Base-by-base conservation (phyloP, 2,113 vertebrate species). In the Camarhynchus parvulus region DNA sequence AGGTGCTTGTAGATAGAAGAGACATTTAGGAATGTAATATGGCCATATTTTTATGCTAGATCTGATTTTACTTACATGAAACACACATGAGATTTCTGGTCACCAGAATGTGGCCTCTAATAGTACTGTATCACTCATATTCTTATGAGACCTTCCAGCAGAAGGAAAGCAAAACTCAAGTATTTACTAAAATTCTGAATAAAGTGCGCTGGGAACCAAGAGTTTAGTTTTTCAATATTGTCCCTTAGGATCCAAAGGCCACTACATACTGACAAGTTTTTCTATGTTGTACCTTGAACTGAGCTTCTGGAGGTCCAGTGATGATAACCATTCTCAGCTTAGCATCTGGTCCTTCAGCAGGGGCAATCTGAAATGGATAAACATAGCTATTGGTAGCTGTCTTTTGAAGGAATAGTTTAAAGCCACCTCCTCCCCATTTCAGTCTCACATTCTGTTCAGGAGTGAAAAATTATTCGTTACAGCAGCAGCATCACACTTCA, bases 261-360 rank as follows among this genome's bases (percentile, higher is more conserved):
- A 28, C 42, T 46, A 59, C 27, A 69, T 10, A 77, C 53, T 58
- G 64, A 61, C 46, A 87, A 44, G 52, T 46, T 77, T 85, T 72
- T 37, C 5, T 23, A 66, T 63, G 11, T 61, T 80, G 31, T 97
- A 99, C 99, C 99, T 99, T 99, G 96, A 99, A 99, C 96, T 99
- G 99, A 98, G 99, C 99, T 97, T 99, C 99, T 79, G 99, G 99
- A 11, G 99, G 99, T 94, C 99, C 99, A 35, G 98, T 98, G 59
- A 99, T 99, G 92, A 99, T 99, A 96, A 99, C 99, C 98, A 99
- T 99, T 96, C 99, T 98, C 96, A 99, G 98, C 95, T 99, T 99
- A 93, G 98, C 98, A 90, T 99, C 99, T 96, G 98, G 98, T 59
- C 98, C 99, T 97, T 99, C 99, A 64, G 99, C 99, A 88, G 99